A percentile compares a stretch with the other conserved stretches of the same genome.
phyloP scores from a whole-genome alignment of 1,140 invertebrate species.

The Forficula auricularia region DNA sequence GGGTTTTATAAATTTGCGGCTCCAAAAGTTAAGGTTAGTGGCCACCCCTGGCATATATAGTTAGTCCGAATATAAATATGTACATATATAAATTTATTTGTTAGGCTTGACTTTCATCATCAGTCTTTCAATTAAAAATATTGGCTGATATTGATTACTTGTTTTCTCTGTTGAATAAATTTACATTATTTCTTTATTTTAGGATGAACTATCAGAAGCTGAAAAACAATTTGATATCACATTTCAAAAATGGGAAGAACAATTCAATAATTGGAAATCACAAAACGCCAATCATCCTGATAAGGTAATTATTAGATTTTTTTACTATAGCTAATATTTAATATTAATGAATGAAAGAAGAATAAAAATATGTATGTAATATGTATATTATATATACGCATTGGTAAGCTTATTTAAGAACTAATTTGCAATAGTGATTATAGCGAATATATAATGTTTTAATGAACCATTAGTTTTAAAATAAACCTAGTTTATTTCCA shows the following conservation, averaged over 20 bases:
- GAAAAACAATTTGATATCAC: slow-evolving; percentile 63
- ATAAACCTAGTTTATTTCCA: neutral
- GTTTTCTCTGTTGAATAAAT: too few species aligned
- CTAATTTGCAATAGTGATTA: neutral
- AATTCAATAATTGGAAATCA: slow-evolving; percentile 67
- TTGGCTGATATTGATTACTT: too few species aligned
- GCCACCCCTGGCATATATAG: too few species aligned
- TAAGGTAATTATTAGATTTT: slow-evolving; percentile 32
- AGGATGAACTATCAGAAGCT: slow-evolving; percentile 39
- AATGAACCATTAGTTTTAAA: neutral
- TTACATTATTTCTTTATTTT: too few species aligned
- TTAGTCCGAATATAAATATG: too few species aligned
- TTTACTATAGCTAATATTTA: neutral
- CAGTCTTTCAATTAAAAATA: too few species aligned
- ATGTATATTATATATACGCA: neutral
- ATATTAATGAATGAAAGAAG: neutral
- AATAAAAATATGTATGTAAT: neutral
- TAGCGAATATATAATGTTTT: neutral
- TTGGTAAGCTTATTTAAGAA: neutral
- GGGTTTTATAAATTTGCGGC: too few species aligned
- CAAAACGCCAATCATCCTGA: slow-evolving; percentile 73
- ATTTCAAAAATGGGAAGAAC: slow-evolving; percentile 67
- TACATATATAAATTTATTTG: too few species aligned
- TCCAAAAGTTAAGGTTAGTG: too few species aligned
- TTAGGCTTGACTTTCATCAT: too few species aligned